Evolutionary conservation across 2,797 vertebrate species (phyloP).

Genomic region (Spinus pinus): DNA sequence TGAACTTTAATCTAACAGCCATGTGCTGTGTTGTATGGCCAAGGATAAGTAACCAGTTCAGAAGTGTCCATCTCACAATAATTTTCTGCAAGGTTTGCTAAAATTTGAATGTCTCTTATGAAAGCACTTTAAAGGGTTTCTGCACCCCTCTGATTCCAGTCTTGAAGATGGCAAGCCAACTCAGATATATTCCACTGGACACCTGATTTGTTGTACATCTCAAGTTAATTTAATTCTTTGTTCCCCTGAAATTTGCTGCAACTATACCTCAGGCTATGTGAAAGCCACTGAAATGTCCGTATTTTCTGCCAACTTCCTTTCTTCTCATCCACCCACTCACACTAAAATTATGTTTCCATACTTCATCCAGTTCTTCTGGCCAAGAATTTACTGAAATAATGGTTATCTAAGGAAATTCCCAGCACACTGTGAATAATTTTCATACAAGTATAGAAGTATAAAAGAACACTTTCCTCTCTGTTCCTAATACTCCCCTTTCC

Average conservation of each 20-base stretch:
- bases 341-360: not conserved
- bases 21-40: not conserved
- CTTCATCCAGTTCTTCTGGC: not conserved
- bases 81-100: not conserved
- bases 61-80: not conserved
- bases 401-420: not conserved
- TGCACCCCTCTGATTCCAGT: not conserved
- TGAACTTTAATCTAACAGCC: not conserved
- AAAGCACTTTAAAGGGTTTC: not conserved
- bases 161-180: not conserved
- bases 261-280: not conserved
- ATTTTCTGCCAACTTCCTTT: not conserved
- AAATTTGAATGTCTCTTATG: not conserved
- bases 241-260: not conserved
- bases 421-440: not conserved
- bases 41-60: not conserved
- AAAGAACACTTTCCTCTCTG: not conserved
- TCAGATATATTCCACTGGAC: not conserved
- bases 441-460: not conserved
- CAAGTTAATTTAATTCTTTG: not conserved
- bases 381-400: not conserved
- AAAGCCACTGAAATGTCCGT: not conserved
- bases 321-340: not conserved
- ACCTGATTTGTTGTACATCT: not conserved
- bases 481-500: not conserved